phyloP scores from a whole-genome alignment of 2,888 invertebrate genomes.

The Agriopis marginaria region DNA sequence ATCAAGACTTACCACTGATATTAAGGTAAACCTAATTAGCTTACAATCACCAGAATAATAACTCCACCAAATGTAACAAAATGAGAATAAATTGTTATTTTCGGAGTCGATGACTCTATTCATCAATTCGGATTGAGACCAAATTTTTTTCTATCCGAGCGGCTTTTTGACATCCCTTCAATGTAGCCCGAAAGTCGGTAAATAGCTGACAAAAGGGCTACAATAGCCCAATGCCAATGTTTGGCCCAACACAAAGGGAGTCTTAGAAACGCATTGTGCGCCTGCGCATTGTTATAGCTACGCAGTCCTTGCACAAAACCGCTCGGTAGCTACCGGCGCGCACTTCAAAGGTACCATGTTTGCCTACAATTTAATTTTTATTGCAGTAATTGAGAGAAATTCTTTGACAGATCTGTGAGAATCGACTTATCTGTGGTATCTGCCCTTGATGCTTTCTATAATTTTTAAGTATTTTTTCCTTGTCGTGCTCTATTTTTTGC shows the following conservation, averaged over 20 bases:
- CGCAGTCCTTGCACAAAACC: slow-evolving; percentile 79
- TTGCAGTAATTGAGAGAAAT: slow-evolving; percentile 79
- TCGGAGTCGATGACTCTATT: slow-evolving; percentile 66
- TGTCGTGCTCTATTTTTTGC: slow-evolving; percentile 22
- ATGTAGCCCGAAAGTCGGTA: slow-evolving; percentile 83
- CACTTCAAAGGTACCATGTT: slow-evolving; percentile 76
- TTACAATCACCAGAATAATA: slow-evolving; percentile 47
- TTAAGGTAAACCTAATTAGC: slow-evolving; percentile 47
- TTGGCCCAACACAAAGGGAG: slow-evolving; percentile 80
- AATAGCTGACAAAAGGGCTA: slow-evolving; percentile 79
- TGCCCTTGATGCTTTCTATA: slow-evolving; percentile 69
- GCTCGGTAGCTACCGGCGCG: slow-evolving; percentile 77
- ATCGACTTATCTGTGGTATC: slow-evolving; percentile 54
- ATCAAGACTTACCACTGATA: too few relatives aligned
- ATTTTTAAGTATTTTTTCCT: slow-evolving; percentile 58
- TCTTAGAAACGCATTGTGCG: slow-evolving; percentile 79
- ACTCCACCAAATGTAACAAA: slow-evolving; percentile 49
- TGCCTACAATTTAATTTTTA: slow-evolving; percentile 84
- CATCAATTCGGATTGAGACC: slow-evolving; percentile 61
- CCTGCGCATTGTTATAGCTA: slow-evolving; percentile 64
- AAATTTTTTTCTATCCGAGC: slow-evolving; percentile 62
- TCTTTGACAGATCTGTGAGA: slow-evolving; percentile 60
- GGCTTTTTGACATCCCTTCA: slow-evolving; percentile 70
- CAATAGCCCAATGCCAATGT: slow-evolving; percentile 83
- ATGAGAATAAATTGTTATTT: slow-evolving; percentile 60